phyloP scores from a whole-genome alignment of 2,888 invertebrate species.

The Leptopterna dolabrata region DNA sequence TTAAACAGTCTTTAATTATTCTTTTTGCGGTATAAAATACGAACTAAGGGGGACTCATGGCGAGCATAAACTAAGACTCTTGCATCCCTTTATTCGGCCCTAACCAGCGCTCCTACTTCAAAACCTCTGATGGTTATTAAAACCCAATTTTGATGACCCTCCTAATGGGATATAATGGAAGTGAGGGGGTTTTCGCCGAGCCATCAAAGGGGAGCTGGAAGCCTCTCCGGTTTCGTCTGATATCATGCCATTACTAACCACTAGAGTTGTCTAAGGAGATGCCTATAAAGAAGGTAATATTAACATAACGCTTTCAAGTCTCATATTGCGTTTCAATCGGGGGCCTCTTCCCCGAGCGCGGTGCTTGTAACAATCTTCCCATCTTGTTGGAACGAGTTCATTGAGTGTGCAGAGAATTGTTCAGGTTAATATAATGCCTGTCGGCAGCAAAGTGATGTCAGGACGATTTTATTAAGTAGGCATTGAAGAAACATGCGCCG shows the following conservation, averaged over 20 bases:
- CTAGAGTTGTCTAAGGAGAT: slow-evolving; percentile 26
- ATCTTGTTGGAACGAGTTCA: background rate
- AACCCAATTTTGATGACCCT: slow-evolving; percentile 54
- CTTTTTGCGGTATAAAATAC: slow-evolving; percentile 42
- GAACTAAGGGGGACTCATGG: background rate
- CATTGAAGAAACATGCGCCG: no score
- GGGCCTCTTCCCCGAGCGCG: background rate
- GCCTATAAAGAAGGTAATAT: slow-evolving; percentile 41
- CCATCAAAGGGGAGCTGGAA: slow-evolving; percentile 25
- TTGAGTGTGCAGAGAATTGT: background rate
- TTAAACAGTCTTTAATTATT: slow-evolving; percentile 50
- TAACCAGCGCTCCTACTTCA: slow-evolving; percentile 19
- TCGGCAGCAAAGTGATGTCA: no score
- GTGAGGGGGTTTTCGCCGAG: background rate
- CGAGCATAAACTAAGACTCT: background rate
- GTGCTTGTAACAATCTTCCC: background rate
- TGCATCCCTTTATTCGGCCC: background rate
- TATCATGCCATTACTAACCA: slow-evolving; percentile 50
- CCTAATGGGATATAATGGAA: slow-evolving; percentile 53
- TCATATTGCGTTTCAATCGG: slow-evolving; percentile 38
- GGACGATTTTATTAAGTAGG: no score
- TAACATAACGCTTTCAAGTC: slow-evolving; percentile 36
- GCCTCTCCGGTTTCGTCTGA: slow-evolving; percentile 16
- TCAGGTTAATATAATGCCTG: no score
- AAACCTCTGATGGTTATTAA: slow-evolving; percentile 52